Percentiles rank a stretch among this genome's conserved stretches.
These are phyloP conservation scores for Daphoenositta chrysoptera DNA, from an alignment of 2,113 vertebrate genomes.

Conservation along the genomic window DNA sequence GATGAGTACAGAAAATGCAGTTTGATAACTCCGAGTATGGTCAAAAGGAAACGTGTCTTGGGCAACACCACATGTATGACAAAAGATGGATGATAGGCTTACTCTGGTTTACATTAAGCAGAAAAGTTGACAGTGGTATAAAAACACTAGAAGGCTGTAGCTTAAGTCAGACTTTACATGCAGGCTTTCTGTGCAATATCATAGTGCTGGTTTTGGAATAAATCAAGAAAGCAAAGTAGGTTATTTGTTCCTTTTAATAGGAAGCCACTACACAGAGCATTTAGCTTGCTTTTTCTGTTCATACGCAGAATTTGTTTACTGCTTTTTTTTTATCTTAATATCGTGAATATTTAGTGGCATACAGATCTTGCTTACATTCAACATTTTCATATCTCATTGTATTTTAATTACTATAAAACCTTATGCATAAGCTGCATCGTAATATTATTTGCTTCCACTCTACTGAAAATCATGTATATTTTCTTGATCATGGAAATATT, in stretches of 20 bases:
- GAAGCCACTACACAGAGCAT: not conserved
- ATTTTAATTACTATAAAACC: constrained; percentile 40
- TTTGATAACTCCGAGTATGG: not conserved
- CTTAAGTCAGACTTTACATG: not conserved
- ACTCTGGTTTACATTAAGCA: not conserved
- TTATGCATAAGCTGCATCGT: not conserved
- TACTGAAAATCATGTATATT: not conserved
- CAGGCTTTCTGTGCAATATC: not conserved
- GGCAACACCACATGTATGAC: not conserved
- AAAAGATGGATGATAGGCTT: not conserved
- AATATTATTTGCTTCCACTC: not conserved
- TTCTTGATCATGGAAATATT: not conserved
- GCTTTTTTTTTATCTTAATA: not conserved
- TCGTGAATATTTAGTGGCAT: not conserved
- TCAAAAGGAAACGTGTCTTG: not conserved
- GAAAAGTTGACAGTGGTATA: not conserved
- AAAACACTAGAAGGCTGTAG: not conserved
- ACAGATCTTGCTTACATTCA: not conserved
- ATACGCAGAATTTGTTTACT: not conserved
- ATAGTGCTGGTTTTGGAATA: not conserved
- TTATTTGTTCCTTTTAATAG: not conserved
- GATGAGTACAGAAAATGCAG: not conserved
- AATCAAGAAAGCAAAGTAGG: not conserved
- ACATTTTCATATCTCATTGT: constrained; percentile 29
- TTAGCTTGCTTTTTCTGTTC: not conserved